Base-by-base conservation (phyloP, 2,113 vertebrate species). In the Thinocorus orbignyianus region DNA sequence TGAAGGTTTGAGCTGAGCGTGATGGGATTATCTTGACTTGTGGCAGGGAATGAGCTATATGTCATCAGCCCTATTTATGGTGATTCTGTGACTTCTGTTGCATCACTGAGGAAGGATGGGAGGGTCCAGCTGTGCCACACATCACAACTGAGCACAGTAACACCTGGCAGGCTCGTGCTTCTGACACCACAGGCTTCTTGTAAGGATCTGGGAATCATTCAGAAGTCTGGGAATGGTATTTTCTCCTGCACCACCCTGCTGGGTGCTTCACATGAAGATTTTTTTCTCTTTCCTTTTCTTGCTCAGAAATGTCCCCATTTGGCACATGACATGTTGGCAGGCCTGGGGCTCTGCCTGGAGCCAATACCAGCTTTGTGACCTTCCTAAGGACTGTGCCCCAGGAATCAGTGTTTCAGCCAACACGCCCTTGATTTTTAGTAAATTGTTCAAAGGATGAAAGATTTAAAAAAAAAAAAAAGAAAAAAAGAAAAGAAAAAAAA, bases 131-230 rank as follows among this genome's bases (percentile, higher is more conserved):
- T 35, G 55, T 49, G 25, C 49, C 57, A 65, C 33, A 52, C 11
- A 22, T 61, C 28, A 9, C 13, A 30, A 0, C 7, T 19, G 15
- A 65, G 46, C 25, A n/a, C 17, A 48, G 18, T 24, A 35, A 83
- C 28, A 39, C 7, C 72, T 22, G 11, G 5, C 11, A 23, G 20
- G 5, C 23, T 65, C 2, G 0, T 23, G 30, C 35, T 60, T 51
- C 26, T 74, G 30, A 49, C 12, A 37, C 25, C 20, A 14, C 39
- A 28, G 73, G 10, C 31, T 30, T 33, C 19, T 42, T 23, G 17
- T 44, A 3, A 15, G 35, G 16, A 25, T 51, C n/a, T 69, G 33
- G 19, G 58, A 72, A 37, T 54, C 14, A 6, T 15, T 25, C 68
- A 24, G 39, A 60, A 41, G 14, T 19, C 49, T 39, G 18, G 1